A percentile compares a stretch with the other conserved stretches of the same genome.
Evolutionary conservation across 37 sponge, comb jelly and placozoan genomes (phyloP).

Genomic region (Geodia barretti): DNA sequence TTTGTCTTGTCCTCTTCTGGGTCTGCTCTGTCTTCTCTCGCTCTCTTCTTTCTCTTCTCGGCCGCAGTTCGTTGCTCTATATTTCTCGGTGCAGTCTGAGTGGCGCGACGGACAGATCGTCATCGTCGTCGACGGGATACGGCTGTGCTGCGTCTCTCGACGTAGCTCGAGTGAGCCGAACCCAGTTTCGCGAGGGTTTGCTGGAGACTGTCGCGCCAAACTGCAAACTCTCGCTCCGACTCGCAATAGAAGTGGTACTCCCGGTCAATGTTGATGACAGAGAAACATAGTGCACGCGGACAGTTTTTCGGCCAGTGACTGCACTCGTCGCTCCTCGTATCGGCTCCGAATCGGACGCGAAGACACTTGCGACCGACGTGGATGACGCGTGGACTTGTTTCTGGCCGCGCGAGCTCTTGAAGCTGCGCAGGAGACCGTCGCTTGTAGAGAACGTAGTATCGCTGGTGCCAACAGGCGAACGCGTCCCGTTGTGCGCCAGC

Average conservation of each 20-base stretch:
- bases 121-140: not conserved
- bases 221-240: conserved; percentile 12
- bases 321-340: conserved; percentile 35
- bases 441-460: conserved; percentile 43
- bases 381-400: not conserved
- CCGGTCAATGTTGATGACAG: conserved; percentile 41
- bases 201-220: conserved; percentile 9
- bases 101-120: not conserved
- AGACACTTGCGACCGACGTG: conserved; percentile 28
- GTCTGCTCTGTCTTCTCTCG: not conserved
- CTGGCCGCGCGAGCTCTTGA: conserved; percentile 18
- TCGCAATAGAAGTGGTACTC: conserved; percentile 43
- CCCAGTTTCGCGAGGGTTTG: not conserved
- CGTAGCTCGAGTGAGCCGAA: not conserved
- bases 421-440: conserved; percentile 35
- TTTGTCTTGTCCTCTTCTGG: not conserved
- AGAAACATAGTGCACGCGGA: conserved; percentile 19
- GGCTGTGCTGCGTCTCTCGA: not conserved
- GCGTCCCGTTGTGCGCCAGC: conserved; percentile 27
- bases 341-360: conserved; percentile 29
- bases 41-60: not conserved
- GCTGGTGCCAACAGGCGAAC: conserved; percentile 32
- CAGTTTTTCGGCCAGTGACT: conserved; percentile 30
- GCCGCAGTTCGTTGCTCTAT: not conserved
- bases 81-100: no score